Percentiles rank a stretch among this genome's conserved stretches.
Evolutionary conservation across 2,113 vertebrate genomes (phyloP).

Genomic region (Rhabdornis inornatus): DNA sequence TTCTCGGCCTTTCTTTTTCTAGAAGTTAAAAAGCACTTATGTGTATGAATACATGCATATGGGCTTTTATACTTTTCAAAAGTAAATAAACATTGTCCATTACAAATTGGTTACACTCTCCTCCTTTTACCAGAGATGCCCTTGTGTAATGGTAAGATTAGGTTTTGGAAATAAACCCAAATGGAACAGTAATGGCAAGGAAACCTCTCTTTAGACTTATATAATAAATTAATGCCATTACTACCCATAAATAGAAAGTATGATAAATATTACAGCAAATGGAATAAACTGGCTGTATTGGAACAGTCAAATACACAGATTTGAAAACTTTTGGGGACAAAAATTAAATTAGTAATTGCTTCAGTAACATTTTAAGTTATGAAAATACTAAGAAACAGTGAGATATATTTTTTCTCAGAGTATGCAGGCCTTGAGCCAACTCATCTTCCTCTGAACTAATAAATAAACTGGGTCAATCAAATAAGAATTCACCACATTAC

Average conservation of each 20-base stretch:
- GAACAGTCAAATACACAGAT: not conserved
- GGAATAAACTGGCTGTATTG: not conserved
- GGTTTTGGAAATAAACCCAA: not conserved
- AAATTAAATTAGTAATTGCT: not conserved
- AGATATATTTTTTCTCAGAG: not conserved
- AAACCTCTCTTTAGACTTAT: not conserved
- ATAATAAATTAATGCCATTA: not conserved
- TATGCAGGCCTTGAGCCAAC: not conserved
- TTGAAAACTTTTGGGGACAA: not conserved
- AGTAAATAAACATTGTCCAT: not conserved
- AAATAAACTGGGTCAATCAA: not conserved
- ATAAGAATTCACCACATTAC: not conserved
- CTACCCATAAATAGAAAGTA: not conserved
- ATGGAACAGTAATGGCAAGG: not conserved
- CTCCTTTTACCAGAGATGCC: not conserved
- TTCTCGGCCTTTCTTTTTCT: not conserved
- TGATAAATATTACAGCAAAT: not conserved
- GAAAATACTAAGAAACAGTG: not conserved
- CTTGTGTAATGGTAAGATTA: not conserved
- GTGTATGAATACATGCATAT: not conserved
- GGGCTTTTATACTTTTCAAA: not conserved
- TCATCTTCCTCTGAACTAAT: not conserved
- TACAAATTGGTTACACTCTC: not conserved
- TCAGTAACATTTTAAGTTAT: not conserved
- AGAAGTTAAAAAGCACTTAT: not conserved